Conservation (phyloP, 2,888 invertebrate genomes). For the Ormyrus thymus region DNA sequence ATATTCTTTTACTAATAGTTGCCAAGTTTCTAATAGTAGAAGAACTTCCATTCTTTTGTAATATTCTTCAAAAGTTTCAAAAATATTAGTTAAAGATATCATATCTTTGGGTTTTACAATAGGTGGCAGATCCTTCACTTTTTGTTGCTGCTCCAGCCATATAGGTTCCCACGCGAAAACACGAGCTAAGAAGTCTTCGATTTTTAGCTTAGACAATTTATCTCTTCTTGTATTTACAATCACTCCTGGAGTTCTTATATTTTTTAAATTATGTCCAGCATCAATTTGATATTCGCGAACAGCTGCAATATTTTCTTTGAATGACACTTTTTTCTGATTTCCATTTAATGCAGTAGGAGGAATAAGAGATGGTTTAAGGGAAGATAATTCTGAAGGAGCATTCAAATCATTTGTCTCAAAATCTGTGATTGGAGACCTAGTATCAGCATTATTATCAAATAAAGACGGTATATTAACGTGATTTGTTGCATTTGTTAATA, state of each 20-base stretch:
- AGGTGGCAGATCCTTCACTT: conserved; percentile 75
- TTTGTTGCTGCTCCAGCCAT: conserved; percentile 80
- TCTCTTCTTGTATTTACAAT: conserved; percentile 36
- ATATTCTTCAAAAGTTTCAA: conserved; percentile 80
- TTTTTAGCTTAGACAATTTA: conserved; percentile 20
- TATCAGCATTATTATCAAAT: not conserved
- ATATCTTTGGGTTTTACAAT: conserved; percentile 77
- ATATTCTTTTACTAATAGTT: conserved; percentile 70
- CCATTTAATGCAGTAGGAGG: conserved; percentile 15
- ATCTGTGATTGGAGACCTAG: not conserved
- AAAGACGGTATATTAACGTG: not conserved
- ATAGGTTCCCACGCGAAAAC: conserved; percentile 81
- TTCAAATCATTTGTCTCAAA: not conserved
- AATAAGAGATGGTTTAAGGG: conserved; percentile 20
- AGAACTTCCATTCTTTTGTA: conserved; percentile 78
- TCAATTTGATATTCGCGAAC: conserved; percentile 50
- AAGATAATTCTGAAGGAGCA: not conserved
- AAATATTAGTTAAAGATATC: conserved; percentile 76
- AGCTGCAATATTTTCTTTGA: conserved; percentile 56
- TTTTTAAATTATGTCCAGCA: conserved; percentile 47
- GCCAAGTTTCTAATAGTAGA: conserved; percentile 81
- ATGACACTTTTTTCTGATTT: conserved; percentile 60
- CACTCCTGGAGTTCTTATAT: conserved; percentile 42
- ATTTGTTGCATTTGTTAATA: conserved; percentile 26
- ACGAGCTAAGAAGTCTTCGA: conserved; percentile 76